Evolutionary conservation across 1,140 invertebrate species (phyloP), one percentile per base, ranked within the genome.

Genomic region (Xylocopa sonorina): DNA sequence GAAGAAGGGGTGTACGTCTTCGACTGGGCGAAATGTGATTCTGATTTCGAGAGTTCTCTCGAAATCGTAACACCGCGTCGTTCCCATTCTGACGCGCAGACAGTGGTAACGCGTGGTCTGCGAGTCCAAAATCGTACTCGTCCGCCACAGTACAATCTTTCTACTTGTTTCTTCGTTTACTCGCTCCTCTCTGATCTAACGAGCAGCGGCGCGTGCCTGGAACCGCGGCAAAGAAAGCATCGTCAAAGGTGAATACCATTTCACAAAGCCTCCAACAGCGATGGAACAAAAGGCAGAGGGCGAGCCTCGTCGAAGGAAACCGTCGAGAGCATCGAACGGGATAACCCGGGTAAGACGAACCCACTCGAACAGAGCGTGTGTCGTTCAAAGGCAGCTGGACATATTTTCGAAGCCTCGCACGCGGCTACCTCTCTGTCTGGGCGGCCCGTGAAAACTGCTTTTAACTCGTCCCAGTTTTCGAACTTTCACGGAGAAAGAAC

Each of bases 391-490:
- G 24, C 38, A 29, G 32, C 21, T 46, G 64, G 34, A 50, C 64
- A 46, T 67, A 67, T 67, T 67, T 50, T 21, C 27, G 41, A 66
- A 41, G 63, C 63, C 63, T 66, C 38, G 58, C 21, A 3, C 9
- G 0, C 38, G n/a, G 38, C 41, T 41, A 6, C 27, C 16, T 16
- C 34, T 50, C 21, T 41, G 29, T 50, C 43, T 24, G 18, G 21
- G 38, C 29, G 10, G 46, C 29, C 64, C 27, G 46, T 50, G 64
- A 50, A 67, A 67, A 67, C 43, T 29, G 64, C 64, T 67, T 67
- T 67, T 67, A 67, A 67, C 64, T 67, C 46, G 43, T 48, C 64
- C 64, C 64, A 67, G 64, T 67, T 67, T 51, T 32, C 46, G 64
- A 12, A 67, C 21, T 50, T 51, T 29, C 43, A 29, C 18, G 18